Conservation (phyloP, 2,888 invertebrate species). For the Eupsilia transversa region DNA sequence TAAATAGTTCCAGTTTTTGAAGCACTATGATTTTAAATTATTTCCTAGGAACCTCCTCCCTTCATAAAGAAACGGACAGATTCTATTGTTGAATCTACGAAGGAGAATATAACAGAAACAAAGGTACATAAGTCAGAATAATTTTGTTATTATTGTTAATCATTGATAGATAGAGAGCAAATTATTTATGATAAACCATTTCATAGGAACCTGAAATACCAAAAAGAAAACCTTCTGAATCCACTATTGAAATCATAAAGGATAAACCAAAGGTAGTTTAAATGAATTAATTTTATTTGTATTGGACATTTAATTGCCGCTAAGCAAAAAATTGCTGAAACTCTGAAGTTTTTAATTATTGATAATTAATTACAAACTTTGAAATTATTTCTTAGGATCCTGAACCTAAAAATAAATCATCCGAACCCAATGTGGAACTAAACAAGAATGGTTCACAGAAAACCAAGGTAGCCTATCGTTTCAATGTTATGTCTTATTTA, state of each 20-base stretch:
- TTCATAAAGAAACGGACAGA: constrained; percentile 46
- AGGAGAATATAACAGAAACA: constrained; percentile 33
- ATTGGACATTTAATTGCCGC: background rate
- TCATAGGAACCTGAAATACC: constrained; percentile 58
- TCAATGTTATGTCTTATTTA: background rate
- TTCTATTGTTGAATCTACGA: constrained; percentile 17
- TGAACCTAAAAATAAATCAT: background rate
- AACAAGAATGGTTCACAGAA: constrained; percentile 4
- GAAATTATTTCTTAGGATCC: constrained; percentile 16
- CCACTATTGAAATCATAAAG: constrained; percentile 17
- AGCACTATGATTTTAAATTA: background rate
- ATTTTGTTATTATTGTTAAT: background rate
- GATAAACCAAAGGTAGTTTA: constrained; percentile 32
- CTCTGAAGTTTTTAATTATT: background rate
- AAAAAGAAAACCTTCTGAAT: constrained; percentile 47
- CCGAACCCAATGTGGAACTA: constrained; percentile 12
- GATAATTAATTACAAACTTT: background rate
- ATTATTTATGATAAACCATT: constrained; percentile 20
- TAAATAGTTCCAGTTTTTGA: background rate
- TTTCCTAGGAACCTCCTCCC: constrained; percentile 41
- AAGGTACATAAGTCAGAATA: constrained; percentile 25
- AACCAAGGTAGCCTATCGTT: constrained; percentile 16
- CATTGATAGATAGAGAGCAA: background rate
- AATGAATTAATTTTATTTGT: background rate
- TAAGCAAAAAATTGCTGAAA: background rate